These are phyloP conservation scores for Drosophila guanche DNA, from an alignment of 1,140 invertebrate species.

Conservation along the genomic window DNA sequence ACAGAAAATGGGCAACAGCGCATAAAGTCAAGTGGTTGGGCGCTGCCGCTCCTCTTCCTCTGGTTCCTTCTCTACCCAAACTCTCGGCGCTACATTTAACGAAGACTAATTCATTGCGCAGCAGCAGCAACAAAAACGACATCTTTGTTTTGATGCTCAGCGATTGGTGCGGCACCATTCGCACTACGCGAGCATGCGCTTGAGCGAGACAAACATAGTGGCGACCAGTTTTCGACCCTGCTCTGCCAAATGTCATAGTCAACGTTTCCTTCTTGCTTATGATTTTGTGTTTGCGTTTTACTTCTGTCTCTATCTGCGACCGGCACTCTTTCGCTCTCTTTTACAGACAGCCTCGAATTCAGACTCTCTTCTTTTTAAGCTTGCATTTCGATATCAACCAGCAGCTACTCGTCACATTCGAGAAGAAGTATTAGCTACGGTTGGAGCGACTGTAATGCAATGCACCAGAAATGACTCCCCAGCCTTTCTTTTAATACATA, in stretches of 20 bases:
- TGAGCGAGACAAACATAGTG: slow-evolving; percentile 48
- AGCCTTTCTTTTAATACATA: too few species aligned
- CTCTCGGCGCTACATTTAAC: slow-evolving; percentile 73
- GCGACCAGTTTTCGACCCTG: slow-evolving; percentile 13
- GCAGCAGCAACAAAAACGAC: slow-evolving; percentile 42
- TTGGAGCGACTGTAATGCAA: too few species aligned
- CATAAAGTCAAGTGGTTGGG: slow-evolving; percentile 11
- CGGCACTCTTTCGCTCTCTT: too few species aligned
- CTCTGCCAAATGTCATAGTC: slow-evolving; percentile 13
- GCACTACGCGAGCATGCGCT: neutral
- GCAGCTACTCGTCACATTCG: slow-evolving; percentile 1
- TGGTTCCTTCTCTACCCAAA: neutral
- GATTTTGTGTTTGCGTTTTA: neutral
- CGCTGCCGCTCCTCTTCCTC: too few species aligned
- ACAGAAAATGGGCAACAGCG: slow-evolving; percentile 71
- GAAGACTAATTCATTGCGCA: slow-evolving; percentile 80
- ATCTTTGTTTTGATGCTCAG: slow-evolving; percentile 61
- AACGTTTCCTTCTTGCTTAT: neutral
- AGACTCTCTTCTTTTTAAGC: too few species aligned
- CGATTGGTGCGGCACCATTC: slow-evolving; percentile 44
- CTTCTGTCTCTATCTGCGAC: too few species aligned
- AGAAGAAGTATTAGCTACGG: too few species aligned
- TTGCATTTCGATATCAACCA: too few species aligned
- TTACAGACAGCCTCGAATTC: too few species aligned
- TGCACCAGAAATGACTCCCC: too few species aligned